These are phyloP conservation scores for Tetrapedia diversipes DNA, from an alignment of 2,888 invertebrate species.

Conservation along the genomic window DNA sequence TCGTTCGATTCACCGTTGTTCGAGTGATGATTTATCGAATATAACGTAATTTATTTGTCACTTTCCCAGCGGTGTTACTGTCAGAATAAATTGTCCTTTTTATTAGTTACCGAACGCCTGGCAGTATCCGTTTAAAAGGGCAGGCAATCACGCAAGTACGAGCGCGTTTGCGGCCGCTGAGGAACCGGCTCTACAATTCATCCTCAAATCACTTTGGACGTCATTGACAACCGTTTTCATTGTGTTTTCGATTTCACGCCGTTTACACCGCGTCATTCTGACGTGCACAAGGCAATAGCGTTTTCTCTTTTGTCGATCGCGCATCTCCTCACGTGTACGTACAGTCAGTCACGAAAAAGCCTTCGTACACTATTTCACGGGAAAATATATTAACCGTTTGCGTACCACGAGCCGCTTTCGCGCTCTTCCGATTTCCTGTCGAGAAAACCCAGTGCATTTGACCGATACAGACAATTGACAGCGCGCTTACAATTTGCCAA, in stretches of 20 bases:
- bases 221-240: slow-evolving; percentile 17
- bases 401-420: no score
- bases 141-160: not conserved
- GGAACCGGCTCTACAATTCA: slow-evolving; percentile 15
- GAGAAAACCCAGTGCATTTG: no score
- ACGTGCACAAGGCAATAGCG: not conserved
- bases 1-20: not conserved
- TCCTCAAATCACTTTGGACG: slow-evolving; percentile 14
- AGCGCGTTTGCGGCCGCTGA: not conserved
- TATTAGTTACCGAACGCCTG: not conserved
- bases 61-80: not conserved
- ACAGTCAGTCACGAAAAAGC: no score
- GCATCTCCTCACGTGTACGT: no score
- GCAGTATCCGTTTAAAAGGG: not conserved
- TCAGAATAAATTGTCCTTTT: slow-evolving; percentile 5
- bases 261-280: not conserved
- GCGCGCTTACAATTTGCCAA: no score
- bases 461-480: no score
- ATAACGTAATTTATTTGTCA: not conserved
- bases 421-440: no score
- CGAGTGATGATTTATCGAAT: not conserved
- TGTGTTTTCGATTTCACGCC: slow-evolving; percentile 9
- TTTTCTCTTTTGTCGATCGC: not conserved
- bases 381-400: no score
- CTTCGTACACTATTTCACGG: no score